Evolutionary conservation across 2,797 vertebrate species (phyloP).

Genomic region (Chaenodraco wilsoni): DNA sequence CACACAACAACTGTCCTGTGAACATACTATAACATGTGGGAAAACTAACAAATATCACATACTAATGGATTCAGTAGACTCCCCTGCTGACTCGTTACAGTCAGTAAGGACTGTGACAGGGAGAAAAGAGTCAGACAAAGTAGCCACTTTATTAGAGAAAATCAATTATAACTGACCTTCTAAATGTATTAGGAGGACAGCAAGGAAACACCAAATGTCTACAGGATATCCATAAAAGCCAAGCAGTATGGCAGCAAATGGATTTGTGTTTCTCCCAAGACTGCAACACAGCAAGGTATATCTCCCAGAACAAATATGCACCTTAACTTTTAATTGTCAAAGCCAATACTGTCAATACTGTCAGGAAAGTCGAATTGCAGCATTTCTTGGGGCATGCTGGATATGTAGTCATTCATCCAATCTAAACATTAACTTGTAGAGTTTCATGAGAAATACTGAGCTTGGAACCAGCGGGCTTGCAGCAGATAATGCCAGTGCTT

Average conservation of each 20-base stretch:
- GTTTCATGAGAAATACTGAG: conserved; percentile 2
- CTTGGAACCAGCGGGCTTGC: not conserved
- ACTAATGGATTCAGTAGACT: not conserved
- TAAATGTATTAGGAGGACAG: not conserved
- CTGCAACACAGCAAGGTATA: not conserved
- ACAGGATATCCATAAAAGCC: not conserved
- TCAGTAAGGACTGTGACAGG: not conserved
- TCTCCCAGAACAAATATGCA: not conserved
- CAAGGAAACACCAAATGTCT: not conserved
- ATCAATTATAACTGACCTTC: conserved; percentile 21
- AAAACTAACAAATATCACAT: conserved; percentile 5
- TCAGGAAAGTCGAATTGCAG: not conserved
- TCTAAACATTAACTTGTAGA: not conserved
- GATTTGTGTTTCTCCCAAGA: not conserved
- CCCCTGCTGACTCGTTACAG: not conserved
- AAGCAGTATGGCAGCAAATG: not conserved
- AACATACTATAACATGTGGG: not conserved
- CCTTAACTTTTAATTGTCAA: not conserved
- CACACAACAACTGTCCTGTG: not conserved
- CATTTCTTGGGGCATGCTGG: not conserved
- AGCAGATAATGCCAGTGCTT: conserved; percentile 13
- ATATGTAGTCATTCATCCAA: not conserved
- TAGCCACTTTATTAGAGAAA: not conserved
- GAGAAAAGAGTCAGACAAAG: conserved; percentile 1
- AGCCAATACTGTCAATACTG: not conserved